Evolutionary conservation across 2,797 vertebrate genomes (phyloP).

Genomic region (Gorsachius magnificus): DNA sequence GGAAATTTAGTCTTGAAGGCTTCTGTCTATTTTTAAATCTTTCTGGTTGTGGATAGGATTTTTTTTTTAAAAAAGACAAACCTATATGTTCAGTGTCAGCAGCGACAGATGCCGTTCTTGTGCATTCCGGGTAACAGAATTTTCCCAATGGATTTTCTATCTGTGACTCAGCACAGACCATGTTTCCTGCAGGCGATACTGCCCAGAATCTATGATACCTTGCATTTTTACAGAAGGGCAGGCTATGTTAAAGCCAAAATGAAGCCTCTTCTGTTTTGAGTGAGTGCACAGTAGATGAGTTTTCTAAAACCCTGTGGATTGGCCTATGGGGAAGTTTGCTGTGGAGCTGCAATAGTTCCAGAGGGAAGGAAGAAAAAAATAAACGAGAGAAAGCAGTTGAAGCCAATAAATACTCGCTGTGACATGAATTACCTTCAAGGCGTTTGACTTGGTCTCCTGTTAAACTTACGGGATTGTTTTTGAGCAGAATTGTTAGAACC

Average conservation of each 20-base stretch:
- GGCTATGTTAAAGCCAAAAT: neutral
- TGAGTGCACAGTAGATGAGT: neutral
- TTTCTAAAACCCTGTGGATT: neutral
- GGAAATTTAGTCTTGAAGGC: neutral
- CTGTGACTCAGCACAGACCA: neutral
- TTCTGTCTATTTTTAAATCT: neutral
- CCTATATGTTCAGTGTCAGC: neutral
- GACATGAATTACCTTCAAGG: neutral
- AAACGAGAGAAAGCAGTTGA: neutral
- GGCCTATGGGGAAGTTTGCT: neutral
- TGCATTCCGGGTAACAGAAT: neutral
- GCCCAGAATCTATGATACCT: neutral
- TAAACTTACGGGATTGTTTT: neutral
- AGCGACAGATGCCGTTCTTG: neutral
- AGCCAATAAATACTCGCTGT: neutral
- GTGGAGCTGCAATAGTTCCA: neutral
- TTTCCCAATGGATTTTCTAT: neutral
- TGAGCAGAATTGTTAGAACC: neutral
- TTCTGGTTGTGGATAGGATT: neutral
- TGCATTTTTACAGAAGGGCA: neutral
- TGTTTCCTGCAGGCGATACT: neutral
- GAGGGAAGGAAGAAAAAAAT: neutral
- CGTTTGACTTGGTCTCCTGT: neutral
- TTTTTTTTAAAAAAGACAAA: neutral
- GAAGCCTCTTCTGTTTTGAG: neutral